Base-by-base conservation (phyloP, 2,797 vertebrate species). In the Arctocebus calabarensis region DNA sequence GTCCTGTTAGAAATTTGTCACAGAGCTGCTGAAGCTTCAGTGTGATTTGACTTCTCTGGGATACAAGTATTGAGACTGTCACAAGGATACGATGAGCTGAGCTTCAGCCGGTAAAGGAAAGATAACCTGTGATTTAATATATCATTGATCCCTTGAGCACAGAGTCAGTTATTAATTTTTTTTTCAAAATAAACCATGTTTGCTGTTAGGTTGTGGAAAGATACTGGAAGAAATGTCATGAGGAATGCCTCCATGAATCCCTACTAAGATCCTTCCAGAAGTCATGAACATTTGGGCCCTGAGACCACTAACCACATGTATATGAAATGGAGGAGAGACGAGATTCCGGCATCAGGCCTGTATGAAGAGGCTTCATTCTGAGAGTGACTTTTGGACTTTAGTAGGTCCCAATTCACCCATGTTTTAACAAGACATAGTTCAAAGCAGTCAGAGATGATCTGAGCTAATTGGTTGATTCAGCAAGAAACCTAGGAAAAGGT, bases 361-460 rank as follows among this genome's bases (percentile, higher is more conserved):
- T 22, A 4, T 13, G 7, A 22, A 34, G 45, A 88, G 20, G 52
- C 84, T 62, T 77, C 52, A 32, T 89, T 95, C 89, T 91, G 34
- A 20, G 91, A 83, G 77, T 70, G 94, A 93, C 95, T 96, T 95
- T 83, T 52, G 62, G 95, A 88, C 84, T 90, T 85, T 88, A 37
- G 59, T 52, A 22, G 92, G 95, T 79, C 97, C 94, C 89, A 10
- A 23, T 90, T 89, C 89, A 79, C 91, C 78, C 94, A 66, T 97
- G 97, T 97, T 96, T 95, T 93, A 97, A 98, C 97, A 98, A 97
- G 97, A 96, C 96, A 93, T 43, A 95, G 97, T 97, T 97, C 96
- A 98, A 78, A 83, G 89, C 96, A 97, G 91, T 92, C 97, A 96
- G 97, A 97, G 92, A 91, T 9, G 7, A 95, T 92, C 29, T 7